phyloP scores from a whole-genome alignment of 2,888 invertebrate genomes.

The Thumatha senex region DNA sequence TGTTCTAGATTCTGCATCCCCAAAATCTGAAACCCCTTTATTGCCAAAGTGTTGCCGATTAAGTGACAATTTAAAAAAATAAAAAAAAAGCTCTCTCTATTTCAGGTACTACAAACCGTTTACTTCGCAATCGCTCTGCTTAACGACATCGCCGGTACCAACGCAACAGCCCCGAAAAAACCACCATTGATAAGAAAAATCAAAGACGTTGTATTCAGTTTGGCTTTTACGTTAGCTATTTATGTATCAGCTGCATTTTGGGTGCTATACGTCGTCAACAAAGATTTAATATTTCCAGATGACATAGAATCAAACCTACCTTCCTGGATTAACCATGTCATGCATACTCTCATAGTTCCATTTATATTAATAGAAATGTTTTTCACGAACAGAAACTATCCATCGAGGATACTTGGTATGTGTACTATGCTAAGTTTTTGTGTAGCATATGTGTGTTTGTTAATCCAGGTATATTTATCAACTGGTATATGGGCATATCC shows the following conservation, averaged over 20 bases:
- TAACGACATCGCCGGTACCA: slow-evolving; percentile 90
- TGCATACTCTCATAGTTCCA: slow-evolving; percentile 92
- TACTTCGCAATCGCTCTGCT: slow-evolving; percentile 89
- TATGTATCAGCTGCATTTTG: slow-evolving; percentile 95
- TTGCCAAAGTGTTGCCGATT: neutral
- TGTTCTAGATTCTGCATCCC: too few species aligned
- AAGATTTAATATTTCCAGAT: slow-evolving; percentile 94
- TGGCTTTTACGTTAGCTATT: slow-evolving; percentile 89
- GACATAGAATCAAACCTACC: slow-evolving; percentile 92
- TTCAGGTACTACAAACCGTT: slow-evolving; percentile 88
- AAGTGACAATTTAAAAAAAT: neutral
- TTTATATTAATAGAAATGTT: slow-evolving; percentile 89
- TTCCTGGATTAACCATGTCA: slow-evolving; percentile 93
- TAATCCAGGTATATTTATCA: slow-evolving; percentile 86
- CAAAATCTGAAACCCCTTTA: too few species aligned
- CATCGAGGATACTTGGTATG: slow-evolving; percentile 85
- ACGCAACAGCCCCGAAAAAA: slow-evolving; percentile 83
- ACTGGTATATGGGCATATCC: slow-evolving; percentile 96
- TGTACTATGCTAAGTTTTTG: slow-evolving; percentile 83
- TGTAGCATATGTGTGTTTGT: slow-evolving; percentile 87
- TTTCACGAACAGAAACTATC: slow-evolving; percentile 88
- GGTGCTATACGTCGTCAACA: slow-evolving; percentile 91
- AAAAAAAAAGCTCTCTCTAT: slow-evolving; percentile 20
- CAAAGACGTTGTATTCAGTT: slow-evolving; percentile 86
- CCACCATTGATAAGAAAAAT: slow-evolving; percentile 85